Evolutionary conservation across 2,797 vertebrate species (phyloP), one percentile per base, ranked within the genome.

Genomic region (Coccyzus lansbergi): DNA sequence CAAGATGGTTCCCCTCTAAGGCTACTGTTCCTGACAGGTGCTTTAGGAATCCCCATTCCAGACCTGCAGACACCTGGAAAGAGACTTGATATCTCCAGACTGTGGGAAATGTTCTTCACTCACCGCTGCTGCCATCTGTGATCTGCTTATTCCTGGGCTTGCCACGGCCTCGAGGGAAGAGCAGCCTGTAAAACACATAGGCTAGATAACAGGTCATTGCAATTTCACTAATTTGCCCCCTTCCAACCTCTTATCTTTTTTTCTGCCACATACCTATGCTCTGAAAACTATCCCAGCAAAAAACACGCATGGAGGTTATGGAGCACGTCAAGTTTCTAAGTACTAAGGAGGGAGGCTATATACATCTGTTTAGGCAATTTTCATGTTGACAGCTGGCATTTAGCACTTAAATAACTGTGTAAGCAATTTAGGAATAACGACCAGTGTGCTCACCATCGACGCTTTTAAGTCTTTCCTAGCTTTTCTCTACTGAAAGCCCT

Each of bases 371-470:
- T 60, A 64, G 49, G 58, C n/a, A 62, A n/a, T 79, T 82, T 87
- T 68, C 53, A 11, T 17, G 31, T 68, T 71, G 79, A 33, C 31
- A 56, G 22, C 56, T 69, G 76, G 31, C 29, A 64, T 69, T 71
- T 69, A 76, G 59, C 58, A 21, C 77, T 72, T 77, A 80, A 78
- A 87, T 71, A 65, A 89, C 53, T 79, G 67, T 34, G 48, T 56
- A 79, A 94, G 76, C 24, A 79, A 65, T 88, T 83, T 25, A 44
- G 52, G 42, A 77, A 79, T 69, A 88, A 77, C 3, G 29, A 65
- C 72, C 28, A 24, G 25, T 49, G 28, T 25, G 33, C 34, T 72
- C 56, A 68, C 64, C 3, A 0, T 51, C 58, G 18, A 25, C 72
- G 68, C 42, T 77, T 74, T 86, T 69, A 74, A 80, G 86, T 63